Evolutionary conservation across 2,797 vertebrate species (phyloP).

Genomic region (Iguana delicatissima): DNA sequence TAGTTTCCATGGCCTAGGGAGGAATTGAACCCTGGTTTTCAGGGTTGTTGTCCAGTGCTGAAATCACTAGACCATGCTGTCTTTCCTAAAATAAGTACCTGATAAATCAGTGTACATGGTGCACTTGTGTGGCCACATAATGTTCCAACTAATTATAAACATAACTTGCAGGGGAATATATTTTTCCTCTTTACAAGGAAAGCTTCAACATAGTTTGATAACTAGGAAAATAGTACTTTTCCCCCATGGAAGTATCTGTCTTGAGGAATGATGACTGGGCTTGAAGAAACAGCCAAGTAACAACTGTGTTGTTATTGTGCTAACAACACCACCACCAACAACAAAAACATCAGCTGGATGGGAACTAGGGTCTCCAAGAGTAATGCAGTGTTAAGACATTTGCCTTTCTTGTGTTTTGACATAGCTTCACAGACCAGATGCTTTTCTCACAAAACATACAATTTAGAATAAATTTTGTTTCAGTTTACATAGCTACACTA

Average conservation of each 20-base stretch:
- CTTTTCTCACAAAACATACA: slow-evolving; percentile 14
- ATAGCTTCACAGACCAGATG: slow-evolving; percentile 21
- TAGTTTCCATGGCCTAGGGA: no score
- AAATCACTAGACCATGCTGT: no score
- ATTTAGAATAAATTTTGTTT: neutral
- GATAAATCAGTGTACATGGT: neutral
- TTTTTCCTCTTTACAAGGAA: neutral
- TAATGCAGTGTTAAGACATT: neutral
- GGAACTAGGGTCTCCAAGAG: neutral
- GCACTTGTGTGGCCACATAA: neutral
- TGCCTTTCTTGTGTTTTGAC: slow-evolving; percentile 7
- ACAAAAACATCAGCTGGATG: slow-evolving; percentile 1
- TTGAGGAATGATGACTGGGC: neutral
- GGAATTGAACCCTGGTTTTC: no score
- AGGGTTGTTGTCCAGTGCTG: no score
- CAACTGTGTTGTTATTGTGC: slow-evolving; percentile 14
- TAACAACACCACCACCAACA: neutral
- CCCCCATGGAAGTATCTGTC: neutral
- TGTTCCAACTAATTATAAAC: neutral
- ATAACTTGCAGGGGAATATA: neutral
- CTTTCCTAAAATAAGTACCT: no score
- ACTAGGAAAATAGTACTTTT: neutral
- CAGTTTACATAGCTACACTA: slow-evolving; percentile 10
- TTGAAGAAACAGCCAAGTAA: neutral
- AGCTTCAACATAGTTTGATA: neutral